Evolutionary conservation across 2,113 vertebrate genomes (phyloP).

Genomic region (Nerophis lumbriciformis): DNA sequence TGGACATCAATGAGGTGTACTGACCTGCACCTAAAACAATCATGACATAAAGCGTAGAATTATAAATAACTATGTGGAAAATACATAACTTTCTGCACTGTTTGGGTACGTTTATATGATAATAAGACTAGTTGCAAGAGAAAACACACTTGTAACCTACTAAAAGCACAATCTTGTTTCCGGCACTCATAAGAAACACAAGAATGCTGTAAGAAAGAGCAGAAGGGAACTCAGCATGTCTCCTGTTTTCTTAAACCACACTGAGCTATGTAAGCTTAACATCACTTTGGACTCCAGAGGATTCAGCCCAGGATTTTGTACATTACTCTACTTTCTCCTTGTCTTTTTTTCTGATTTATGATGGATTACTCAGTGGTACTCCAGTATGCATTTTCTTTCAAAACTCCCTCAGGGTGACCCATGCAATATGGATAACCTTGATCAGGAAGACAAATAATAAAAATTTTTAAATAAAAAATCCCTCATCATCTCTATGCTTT

Average conservation of each 20-base stretch:
- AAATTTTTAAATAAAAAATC: background rate
- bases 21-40: background rate
- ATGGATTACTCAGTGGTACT: conserved; percentile 21
- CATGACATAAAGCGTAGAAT: no score
- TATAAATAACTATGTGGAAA: no score
- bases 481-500: no score
- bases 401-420: conserved; percentile 10
- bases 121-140: no score
- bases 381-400: conserved; percentile 10
- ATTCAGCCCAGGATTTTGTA: conserved; percentile 7
- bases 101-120: no score
- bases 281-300: conserved; percentile 34
- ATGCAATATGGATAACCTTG: background rate
- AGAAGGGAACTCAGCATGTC: conserved; percentile 33
- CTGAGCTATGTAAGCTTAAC: conserved; percentile 37
- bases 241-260: conserved; percentile 42
- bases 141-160: no score
- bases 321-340: conserved; percentile 1
- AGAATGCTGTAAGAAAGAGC: conserved; percentile 44
- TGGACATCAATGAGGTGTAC: conserved; percentile 21
- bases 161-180: no score
- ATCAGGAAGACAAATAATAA: no score
- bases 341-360: conserved; percentile 17
- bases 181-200: conserved; percentile 32
- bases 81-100: no score